Evolutionary conservation across 2,888 invertebrate genomes (phyloP).

Genomic region (Spilarctia lutea): DNA sequence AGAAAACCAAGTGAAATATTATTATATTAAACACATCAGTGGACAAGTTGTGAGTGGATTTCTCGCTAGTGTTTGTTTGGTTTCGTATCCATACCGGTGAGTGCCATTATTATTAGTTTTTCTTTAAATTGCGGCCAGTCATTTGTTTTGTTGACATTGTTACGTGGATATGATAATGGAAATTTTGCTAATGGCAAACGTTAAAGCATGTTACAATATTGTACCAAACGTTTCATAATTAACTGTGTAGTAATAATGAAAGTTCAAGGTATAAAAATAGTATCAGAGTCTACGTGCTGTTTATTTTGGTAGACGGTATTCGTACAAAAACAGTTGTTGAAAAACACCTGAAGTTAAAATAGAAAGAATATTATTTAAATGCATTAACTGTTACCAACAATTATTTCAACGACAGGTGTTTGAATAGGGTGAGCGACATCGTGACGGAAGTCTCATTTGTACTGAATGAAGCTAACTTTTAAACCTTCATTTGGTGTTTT

Average conservation of each 20-base stretch:
- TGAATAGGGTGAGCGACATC: conserved; percentile 50
- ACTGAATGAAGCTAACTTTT: conserved; percentile 41
- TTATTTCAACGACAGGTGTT: conserved; percentile 62
- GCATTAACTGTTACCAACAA: conserved; percentile 25
- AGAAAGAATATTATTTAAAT: conserved; percentile 20
- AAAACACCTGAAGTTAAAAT: conserved; percentile 13
- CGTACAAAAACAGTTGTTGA: conserved; percentile 14
- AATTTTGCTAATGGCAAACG: conserved; percentile 45
- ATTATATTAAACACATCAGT: conserved; percentile 51
- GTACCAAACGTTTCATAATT: background rate
- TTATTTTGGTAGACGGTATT: conserved; percentile 22
- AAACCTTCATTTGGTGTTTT: conserved; percentile 29
- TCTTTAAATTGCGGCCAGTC: conserved; percentile 53
- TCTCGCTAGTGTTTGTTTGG: conserved; percentile 53
- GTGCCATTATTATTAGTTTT: conserved; percentile 54
- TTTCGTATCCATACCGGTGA: conserved; percentile 60
- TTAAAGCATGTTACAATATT: conserved; percentile 14
- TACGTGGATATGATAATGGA: conserved; percentile 58
- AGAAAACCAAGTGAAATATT: conserved; percentile 82
- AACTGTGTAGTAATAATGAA: background rate
- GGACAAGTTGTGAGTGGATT: conserved; percentile 69
- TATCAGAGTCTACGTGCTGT: conserved; percentile 7
- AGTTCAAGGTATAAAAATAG: conserved; percentile 6
- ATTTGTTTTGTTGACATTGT: conserved; percentile 71
- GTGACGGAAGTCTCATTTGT: conserved; percentile 62